Evolutionary conservation across 2,113 vertebrate species (phyloP), one percentile per base, ranked within the genome.

Genomic region (Macquaria australasica): DNA sequence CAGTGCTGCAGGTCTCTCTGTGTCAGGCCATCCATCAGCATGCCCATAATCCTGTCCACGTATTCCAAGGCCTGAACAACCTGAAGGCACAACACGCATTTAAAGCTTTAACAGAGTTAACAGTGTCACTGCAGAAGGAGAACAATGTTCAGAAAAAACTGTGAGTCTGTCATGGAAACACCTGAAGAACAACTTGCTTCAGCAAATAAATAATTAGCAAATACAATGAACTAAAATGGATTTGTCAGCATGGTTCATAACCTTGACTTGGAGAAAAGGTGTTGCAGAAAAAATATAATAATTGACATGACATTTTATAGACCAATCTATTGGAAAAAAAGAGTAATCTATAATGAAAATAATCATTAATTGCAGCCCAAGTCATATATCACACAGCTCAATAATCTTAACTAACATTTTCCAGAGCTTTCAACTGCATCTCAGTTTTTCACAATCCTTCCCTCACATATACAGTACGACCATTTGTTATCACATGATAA

Each of bases 1-100:
- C 98, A 99, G 2, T 95, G 94, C 81, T 96, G 94, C 67, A 99
- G 93, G 45, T 96, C 91, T 89, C 94, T 96, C 85, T 96, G 91
- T 50, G 94, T 97, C 53, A 99, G 95, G n/a, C 97, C 97, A 10
- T 98, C 96, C 97, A 99, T 98, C 86, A 99, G 58, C 95, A 95
- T 88, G 2, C 96, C 97, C 15, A 99, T n/a, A 8, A 95, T 81
- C 31, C 21, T 9, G 87, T 99, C 98, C 75, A 97, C 97, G 0
- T n/a, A 48, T 60, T 95, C 45, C 79, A 99, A 95, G 15, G 97
- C 96, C 81, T 86, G 15, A 89, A 96, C 70, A 11, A 98, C 94
- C 98, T 99, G 79, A 48, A 85, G 68, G 51, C 55, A 87, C 11
- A 82, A 41, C 8, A 72, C 3, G 5, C 7, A 68, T 16, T 34